phyloP scores from a whole-genome alignment of 2,888 invertebrate species.

The Conomelus anceps region DNA sequence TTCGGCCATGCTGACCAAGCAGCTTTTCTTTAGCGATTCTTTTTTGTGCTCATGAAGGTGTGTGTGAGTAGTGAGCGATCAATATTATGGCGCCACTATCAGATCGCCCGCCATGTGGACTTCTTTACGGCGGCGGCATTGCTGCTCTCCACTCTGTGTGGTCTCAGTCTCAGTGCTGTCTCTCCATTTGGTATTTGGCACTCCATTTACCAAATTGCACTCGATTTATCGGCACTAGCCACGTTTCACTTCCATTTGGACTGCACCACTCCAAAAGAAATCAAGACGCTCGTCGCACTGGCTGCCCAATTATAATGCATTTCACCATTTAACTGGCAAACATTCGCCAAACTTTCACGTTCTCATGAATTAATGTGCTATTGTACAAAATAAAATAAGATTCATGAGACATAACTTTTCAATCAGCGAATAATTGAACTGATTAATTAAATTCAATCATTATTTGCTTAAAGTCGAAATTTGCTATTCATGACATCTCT shows the following conservation, averaged over 20 bases:
- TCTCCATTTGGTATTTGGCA: neutral
- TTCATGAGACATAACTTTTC: no score
- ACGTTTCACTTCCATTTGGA: neutral
- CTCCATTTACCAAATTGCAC: neutral
- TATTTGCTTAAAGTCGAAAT: no score
- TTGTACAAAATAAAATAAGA: no score
- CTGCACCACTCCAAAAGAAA: neutral
- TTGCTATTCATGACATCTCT: no score
- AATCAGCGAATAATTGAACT: no score
- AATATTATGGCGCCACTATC: neutral
- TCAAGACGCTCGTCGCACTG: neutral
- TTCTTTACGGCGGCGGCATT: neutral
- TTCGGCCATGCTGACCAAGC: neutral
- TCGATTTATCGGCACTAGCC: neutral
- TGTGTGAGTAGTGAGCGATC: neutral
- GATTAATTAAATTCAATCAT: no score
- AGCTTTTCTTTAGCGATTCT: neutral
- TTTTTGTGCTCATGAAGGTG: neutral
- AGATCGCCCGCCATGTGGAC: neutral
- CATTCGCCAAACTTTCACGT: neutral
- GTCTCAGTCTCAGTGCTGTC: constrained; percentile 29
- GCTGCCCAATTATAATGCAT: neutral
- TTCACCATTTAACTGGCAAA: neutral
- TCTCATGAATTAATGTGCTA: neutral
- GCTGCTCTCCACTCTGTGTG: neutral